Evolutionary conservation across 2,113 vertebrate species (phyloP).

Genomic region (Anhinga rufa): DNA sequence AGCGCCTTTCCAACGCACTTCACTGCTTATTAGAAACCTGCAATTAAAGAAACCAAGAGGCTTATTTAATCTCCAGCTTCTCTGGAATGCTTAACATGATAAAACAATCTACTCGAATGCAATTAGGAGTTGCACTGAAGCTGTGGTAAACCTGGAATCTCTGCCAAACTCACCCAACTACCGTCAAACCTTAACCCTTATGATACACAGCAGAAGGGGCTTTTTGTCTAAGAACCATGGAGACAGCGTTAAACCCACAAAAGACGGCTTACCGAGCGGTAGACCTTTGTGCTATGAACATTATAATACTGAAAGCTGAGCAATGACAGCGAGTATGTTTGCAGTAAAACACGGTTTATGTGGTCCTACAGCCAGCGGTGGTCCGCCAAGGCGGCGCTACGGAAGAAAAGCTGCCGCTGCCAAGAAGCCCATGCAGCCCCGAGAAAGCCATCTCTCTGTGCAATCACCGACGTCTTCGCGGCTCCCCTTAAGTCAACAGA

Average conservation of each 20-base stretch:
- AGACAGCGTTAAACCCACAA: background rate
- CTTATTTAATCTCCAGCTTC: background rate
- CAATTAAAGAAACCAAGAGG: background rate
- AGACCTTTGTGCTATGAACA: background rate
- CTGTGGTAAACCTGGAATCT: background rate
- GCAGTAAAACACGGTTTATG: background rate
- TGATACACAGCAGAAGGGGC: background rate
- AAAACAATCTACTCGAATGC: background rate
- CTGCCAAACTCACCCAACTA: background rate
- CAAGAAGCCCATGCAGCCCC: background rate
- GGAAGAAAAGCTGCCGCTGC: background rate
- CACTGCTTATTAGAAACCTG: background rate
- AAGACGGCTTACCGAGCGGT: background rate
- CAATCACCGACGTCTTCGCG: background rate
- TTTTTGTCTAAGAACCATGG: background rate
- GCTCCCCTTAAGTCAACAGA: background rate
- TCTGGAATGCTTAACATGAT: no score
- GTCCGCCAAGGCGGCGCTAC: accelerated
- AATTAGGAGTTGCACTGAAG: background rate
- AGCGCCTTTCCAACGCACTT: background rate
- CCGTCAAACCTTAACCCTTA: background rate
- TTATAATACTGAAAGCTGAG: background rate
- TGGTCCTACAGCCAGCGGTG: background rate
- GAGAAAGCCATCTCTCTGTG: background rate
- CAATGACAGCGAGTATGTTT: background rate